Percentiles rank a stretch among this genome's conserved stretches.
phyloP scores from a whole-genome alignment of 2,113 vertebrate species.

The Laterallus jamaicensis region DNA sequence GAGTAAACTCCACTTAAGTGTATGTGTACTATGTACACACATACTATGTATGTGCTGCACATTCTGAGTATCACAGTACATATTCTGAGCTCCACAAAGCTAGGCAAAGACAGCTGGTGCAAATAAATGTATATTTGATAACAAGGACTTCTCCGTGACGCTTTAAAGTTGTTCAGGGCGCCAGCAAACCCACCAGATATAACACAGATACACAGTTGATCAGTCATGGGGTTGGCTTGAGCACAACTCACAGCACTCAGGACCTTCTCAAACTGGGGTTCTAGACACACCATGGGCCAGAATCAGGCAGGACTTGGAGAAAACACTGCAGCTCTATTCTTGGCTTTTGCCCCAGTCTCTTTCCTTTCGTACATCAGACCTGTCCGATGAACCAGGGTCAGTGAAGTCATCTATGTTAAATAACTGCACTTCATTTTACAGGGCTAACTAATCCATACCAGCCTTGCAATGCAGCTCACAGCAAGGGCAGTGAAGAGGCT shows the following conservation, averaged over 20 bases:
- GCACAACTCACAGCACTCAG: background rate
- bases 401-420: background rate
- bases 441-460: background rate
- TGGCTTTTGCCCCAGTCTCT: background rate
- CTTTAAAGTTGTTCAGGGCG: background rate
- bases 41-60: background rate
- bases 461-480: background rate
- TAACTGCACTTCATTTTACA: background rate
- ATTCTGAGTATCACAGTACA: no score
- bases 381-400: background rate
- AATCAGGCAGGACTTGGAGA: background rate
- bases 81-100: background rate
- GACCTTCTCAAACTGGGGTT: background rate
- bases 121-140: background rate
- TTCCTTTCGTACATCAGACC: rapidly evolving
- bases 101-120: background rate
- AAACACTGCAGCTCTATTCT: background rate
- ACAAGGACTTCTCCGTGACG: background rate
- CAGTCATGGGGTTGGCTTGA: background rate
- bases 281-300: background rate
- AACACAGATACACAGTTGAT: background rate
- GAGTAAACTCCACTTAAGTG: background rate
- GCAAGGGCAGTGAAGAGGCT: rapidly evolving
- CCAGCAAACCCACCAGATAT: background rate
- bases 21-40: background rate